Evolutionary conservation across 2,888 invertebrate species (phyloP).

Genomic region (Pachymerium ferrugineum): DNA sequence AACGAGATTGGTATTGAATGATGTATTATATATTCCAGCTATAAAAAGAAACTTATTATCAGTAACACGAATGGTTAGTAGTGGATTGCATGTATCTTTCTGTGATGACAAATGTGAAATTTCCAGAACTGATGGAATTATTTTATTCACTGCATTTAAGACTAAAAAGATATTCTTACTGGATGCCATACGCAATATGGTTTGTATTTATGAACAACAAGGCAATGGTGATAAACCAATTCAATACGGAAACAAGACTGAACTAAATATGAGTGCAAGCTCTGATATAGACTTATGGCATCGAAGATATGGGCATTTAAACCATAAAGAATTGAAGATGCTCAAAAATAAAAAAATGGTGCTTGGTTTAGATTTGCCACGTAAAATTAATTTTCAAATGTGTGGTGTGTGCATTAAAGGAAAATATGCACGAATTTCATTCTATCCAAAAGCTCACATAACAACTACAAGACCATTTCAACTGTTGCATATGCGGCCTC

Average conservation of each 20-base stretch:
- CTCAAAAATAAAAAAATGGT: neutral
- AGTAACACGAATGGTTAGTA: neutral
- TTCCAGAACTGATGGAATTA: no score
- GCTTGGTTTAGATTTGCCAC: neutral
- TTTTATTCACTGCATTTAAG: no score
- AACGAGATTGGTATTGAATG: neutral
- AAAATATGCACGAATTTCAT: neutral
- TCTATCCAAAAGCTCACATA: neutral
- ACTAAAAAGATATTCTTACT: no score
- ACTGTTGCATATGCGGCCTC: neutral
- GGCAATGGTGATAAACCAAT: neutral
- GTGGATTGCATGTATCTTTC: neutral
- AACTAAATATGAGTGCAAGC: neutral
- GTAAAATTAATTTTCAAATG: neutral
- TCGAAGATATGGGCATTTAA: neutral
- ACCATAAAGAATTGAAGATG: neutral
- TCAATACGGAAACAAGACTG: neutral
- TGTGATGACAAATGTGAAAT: neutral
- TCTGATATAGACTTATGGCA: neutral
- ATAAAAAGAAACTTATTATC: neutral
- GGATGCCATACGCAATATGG: no score
- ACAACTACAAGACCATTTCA: neutral
- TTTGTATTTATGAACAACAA: neutral
- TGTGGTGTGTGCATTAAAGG: neutral
- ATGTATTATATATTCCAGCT: neutral